Conservation (phyloP, 2,888 invertebrate species). For the Latrodectus hesperus region DNA sequence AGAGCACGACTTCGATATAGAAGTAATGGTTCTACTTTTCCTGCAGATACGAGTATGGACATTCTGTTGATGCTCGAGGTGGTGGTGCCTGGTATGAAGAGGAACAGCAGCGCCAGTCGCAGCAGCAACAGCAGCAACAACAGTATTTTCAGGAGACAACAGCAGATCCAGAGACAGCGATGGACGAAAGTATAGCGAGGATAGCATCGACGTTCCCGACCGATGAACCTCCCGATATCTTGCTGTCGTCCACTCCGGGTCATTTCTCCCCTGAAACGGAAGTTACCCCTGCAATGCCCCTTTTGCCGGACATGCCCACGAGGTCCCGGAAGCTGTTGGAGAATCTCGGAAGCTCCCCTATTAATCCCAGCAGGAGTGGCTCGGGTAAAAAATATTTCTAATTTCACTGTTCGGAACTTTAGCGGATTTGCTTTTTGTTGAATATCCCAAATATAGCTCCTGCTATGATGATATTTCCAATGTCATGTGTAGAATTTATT, state of each 20-base stretch:
- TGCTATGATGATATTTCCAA: too few species aligned
- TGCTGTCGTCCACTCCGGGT: constrained; percentile 70
- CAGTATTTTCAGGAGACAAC: constrained; percentile 4
- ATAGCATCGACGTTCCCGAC: constrained; percentile 77
- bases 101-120: constrained; percentile 15
- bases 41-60: background rate
- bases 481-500: too few species aligned
- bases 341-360: constrained; percentile 76
- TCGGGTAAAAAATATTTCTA: constrained; percentile 15
- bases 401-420: background rate
- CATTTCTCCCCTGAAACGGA: constrained; percentile 72
- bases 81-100: constrained; percentile 7
- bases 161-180: constrained; percentile 73
- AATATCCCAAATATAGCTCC: too few species aligned
- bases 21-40: too few species aligned
- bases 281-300: constrained; percentile 78
- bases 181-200: constrained; percentile 77
- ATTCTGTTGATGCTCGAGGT: background rate
- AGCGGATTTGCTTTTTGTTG: background rate
- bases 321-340: constrained; percentile 78
- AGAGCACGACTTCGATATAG: too few species aligned
- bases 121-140: constrained; percentile 17
- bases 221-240: constrained; percentile 74
- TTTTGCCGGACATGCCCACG: constrained; percentile 79
- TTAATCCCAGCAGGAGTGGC: constrained; percentile 70